phyloP scores from a whole-genome alignment of 2,113 vertebrate genomes.

The Nyctibius bracteatus region DNA sequence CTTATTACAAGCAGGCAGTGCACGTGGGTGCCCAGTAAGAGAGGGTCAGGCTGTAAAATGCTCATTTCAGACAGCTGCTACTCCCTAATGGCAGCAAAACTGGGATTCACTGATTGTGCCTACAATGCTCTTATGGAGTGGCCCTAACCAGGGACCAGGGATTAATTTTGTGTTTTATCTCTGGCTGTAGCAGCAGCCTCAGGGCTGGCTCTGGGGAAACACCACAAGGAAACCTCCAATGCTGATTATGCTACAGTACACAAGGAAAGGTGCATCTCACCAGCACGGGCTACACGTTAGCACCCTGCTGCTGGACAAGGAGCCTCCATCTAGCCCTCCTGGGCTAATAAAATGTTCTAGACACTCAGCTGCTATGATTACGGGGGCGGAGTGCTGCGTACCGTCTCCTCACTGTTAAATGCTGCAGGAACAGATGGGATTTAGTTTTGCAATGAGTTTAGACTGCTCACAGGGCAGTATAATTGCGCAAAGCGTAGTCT shows the following conservation, averaged over 20 bases:
- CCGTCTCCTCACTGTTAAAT: not conserved
- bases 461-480: not conserved
- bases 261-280: not conserved
- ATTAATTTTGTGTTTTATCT: not conserved
- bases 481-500: not conserved
- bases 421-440: not conserved
- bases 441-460: not conserved
- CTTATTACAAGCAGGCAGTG: not conserved
- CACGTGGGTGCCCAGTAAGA: not conserved
- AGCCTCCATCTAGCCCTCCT: not conserved
- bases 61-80: not conserved
- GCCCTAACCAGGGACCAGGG: not conserved
- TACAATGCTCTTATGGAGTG: not conserved
- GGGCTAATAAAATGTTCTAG: not conserved
- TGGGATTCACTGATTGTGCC: not conserved
- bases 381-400: not conserved
- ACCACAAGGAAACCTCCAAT: not conserved
- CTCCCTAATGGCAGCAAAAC: not conserved
- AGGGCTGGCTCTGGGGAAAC: not conserved
- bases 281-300: fast-evolving
- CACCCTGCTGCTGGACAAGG: not conserved
- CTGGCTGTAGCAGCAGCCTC: not conserved
- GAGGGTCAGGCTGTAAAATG: not conserved
- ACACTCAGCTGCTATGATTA: not conserved
- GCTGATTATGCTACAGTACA: not conserved